A percentile compares a stretch with the other conserved stretches of the same genome.
Conservation (phyloP, 2,113 vertebrate genomes). For the Ancistrus triradiatus region DNA sequence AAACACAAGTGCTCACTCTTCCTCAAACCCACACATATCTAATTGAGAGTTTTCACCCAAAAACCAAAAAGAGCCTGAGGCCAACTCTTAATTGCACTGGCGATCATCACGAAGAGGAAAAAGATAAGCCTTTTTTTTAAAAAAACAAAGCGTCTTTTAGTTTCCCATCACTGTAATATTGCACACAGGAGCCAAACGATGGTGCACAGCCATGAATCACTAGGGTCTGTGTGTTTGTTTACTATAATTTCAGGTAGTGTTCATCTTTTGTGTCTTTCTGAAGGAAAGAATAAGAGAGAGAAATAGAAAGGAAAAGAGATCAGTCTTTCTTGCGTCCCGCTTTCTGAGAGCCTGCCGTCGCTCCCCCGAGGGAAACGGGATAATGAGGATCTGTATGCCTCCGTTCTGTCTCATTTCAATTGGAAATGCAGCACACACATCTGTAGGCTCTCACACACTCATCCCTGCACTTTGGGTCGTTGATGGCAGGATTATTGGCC, state of each 20-base stretch:
- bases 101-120: slow-evolving; percentile 71
- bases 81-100: slow-evolving; percentile 70
- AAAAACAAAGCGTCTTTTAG: slow-evolving; percentile 74
- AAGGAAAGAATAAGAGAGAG: slow-evolving; percentile 6
- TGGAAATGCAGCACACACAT: slow-evolving; percentile 62
- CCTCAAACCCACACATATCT: slow-evolving; percentile 48
- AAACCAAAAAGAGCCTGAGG: slow-evolving; percentile 69
- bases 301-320: slow-evolving; percentile 32
- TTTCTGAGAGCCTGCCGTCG: slow-evolving; percentile 50
- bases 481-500: slow-evolving; percentile 67
- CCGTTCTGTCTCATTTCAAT: slow-evolving; percentile 71
- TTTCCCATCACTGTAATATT: slow-evolving; percentile 64
- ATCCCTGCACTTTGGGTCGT: slow-evolving; percentile 60
- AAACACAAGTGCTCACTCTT: slow-evolving; percentile 30
- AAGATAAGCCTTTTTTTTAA: slow-evolving; percentile 73
- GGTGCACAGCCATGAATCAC: slow-evolving; percentile 28
- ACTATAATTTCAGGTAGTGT: slow-evolving; percentile 43
- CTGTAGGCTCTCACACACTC: slow-evolving; percentile 26
- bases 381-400: slow-evolving; percentile 67
- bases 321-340: slow-evolving; percentile 47
- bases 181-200: slow-evolving; percentile 62
- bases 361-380: slow-evolving; percentile 61
- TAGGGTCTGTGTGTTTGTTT: slow-evolving; percentile 39
- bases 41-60: slow-evolving; percentile 67
- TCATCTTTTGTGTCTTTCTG: slow-evolving; percentile 35